Evolutionary conservation across 2,113 vertebrate species (phyloP).

Genomic region (Calonectris borealis): DNA sequence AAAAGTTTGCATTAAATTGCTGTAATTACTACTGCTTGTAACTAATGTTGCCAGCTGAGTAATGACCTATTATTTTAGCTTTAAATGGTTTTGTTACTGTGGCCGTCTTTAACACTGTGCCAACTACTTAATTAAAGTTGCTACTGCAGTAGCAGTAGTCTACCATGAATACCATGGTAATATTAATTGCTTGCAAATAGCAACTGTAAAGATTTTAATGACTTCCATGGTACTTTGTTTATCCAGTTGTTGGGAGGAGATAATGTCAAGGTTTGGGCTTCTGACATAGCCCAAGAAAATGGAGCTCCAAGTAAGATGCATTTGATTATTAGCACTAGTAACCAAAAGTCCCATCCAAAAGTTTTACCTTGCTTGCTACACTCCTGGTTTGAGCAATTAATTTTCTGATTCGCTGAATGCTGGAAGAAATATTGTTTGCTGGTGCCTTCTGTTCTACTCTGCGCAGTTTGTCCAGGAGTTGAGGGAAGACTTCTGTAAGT

Average conservation of each 20-base stretch:
- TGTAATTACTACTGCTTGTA: neutral
- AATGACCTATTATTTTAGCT: neutral
- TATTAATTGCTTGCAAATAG: neutral
- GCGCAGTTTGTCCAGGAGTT: conserved; percentile 86
- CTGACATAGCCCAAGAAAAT: neutral
- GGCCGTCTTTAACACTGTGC: neutral
- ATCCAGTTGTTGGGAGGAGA: neutral
- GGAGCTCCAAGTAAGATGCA: neutral
- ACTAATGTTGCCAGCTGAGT: neutral
- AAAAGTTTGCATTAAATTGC: neutral
- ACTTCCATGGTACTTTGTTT: neutral
- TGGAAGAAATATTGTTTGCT: conserved; percentile 90
- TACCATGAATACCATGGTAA: neutral
- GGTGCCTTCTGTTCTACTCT: conserved; percentile 91
- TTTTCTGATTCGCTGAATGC: conserved; percentile 89
- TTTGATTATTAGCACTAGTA: neutral
- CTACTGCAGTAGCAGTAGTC: neutral
- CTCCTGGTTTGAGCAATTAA: conserved; percentile 96
- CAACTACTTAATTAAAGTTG: neutral
- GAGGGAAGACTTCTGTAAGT: conserved; percentile 85
- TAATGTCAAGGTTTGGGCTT: neutral
- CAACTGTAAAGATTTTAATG: neutral
- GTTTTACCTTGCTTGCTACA: conserved; percentile 92
- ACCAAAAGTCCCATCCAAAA: neutral
- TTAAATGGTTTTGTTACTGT: neutral